Conservation (phyloP, 2,888 invertebrate species). For the Pteria penguin region DNA sequence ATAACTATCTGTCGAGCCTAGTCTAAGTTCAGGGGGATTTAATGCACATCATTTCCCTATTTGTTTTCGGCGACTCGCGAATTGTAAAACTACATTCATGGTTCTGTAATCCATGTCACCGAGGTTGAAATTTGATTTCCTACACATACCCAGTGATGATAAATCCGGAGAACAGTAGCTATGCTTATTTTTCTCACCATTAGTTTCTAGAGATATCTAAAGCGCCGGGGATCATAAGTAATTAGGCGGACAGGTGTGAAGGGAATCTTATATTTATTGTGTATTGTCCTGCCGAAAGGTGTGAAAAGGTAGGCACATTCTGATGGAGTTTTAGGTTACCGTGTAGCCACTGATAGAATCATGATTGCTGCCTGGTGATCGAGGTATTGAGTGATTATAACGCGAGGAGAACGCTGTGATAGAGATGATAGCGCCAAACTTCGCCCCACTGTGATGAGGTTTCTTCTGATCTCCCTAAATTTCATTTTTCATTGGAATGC, state of each 20-base stretch:
- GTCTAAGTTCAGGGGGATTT: background rate
- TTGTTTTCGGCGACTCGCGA: background rate
- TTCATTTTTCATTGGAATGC: slow-evolving; percentile 30
- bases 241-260: slow-evolving; percentile 15
- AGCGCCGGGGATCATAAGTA: background rate
- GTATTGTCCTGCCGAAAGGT: slow-evolving; percentile 28
- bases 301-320: slow-evolving; percentile 24
- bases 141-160: too few relatives aligned
- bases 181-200: slow-evolving; percentile 28
- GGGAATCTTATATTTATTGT: background rate
- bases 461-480: slow-evolving; percentile 2
- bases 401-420: slow-evolving; percentile 5
- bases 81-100: background rate
- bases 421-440: background rate
- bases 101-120: background rate
- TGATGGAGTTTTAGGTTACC: slow-evolving; percentile 22
- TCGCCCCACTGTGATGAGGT: slow-evolving; percentile 21
- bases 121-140: background rate
- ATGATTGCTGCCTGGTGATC: slow-evolving; percentile 3
- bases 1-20: background rate
- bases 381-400: slow-evolving; percentile 23
- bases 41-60: background rate
- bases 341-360: background rate
- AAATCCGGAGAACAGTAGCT: background rate
- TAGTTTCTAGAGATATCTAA: slow-evolving; percentile 13